Evolutionary conservation across 2,797 vertebrate genomes (phyloP).

Genomic region (Enteromius mattozi): DNA sequence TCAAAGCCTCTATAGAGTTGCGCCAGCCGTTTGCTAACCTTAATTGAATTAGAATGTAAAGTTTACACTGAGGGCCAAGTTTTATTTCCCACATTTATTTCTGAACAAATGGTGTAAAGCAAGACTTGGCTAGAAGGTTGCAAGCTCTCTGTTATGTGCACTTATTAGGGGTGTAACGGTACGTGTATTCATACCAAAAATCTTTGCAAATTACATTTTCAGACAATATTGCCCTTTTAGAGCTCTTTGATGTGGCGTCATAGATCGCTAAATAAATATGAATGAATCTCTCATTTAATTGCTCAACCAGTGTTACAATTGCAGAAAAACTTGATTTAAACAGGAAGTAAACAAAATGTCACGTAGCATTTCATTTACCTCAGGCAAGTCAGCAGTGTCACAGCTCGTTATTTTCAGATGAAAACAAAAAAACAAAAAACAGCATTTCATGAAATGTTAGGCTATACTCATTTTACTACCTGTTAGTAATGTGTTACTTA

Average conservation of each 20-base stretch:
- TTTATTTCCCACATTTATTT: background rate
- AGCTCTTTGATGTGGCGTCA: background rate
- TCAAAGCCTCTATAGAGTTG: background rate
- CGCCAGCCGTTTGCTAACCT: background rate
- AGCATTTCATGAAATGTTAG: no score
- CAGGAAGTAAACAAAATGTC: background rate
- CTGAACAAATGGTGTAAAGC: background rate
- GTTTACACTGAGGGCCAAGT: background rate
- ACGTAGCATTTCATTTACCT: background rate
- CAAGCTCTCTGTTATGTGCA: background rate
- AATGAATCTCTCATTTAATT: background rate
- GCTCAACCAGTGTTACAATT: background rate
- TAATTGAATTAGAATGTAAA: conserved; percentile 4
- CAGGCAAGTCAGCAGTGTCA: no score
- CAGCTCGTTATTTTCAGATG: no score
- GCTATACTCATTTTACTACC: no score
- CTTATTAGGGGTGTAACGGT: background rate
- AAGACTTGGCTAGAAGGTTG: background rate
- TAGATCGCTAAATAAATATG: no score
- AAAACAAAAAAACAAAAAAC: no score
- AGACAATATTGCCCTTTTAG: background rate
- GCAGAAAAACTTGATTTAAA: background rate
- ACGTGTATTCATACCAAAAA: background rate
- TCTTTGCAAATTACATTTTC: background rate
- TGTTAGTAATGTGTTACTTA: no score